phyloP scores from a whole-genome alignment of 2,888 invertebrate genomes.

The Agrochola lota region DNA sequence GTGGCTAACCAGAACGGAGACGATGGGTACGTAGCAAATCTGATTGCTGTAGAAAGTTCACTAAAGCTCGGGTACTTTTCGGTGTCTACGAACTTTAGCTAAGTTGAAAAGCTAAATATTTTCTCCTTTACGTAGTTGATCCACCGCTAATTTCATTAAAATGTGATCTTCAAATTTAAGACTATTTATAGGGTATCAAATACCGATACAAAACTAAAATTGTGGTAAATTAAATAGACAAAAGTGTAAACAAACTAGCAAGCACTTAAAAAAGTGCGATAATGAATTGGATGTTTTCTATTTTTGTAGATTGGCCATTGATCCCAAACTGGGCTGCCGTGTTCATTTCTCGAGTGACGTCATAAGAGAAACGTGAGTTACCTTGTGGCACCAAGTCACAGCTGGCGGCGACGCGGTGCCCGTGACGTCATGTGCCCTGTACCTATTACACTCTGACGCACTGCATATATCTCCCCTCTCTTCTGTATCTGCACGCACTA shows the following conservation, averaged over 20 bases:
- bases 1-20: constrained; percentile 78
- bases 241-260: constrained; percentile 19
- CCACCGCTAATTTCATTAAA: constrained; percentile 36
- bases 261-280: constrained; percentile 63
- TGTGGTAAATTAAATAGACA: constrained; percentile 1
- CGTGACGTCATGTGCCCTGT: constrained; percentile 76
- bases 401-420: constrained; percentile 73
- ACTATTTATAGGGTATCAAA: neutral
- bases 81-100: constrained; percentile 25
- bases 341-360: constrained; percentile 90
- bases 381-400: constrained; percentile 65
- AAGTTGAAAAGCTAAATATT: constrained; percentile 40
- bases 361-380: constrained; percentile 89
- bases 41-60: constrained; percentile 38
- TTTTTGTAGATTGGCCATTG: constrained; percentile 90
- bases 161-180: constrained; percentile 4
- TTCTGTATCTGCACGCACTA: constrained; percentile 41
- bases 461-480: constrained; percentile 21
- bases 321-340: constrained; percentile 89
- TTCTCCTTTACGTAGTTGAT: constrained; percentile 31
- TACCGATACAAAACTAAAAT: constrained; percentile 13
- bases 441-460: constrained; percentile 62
- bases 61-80: constrained; percentile 43
- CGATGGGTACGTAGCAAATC: constrained; percentile 78
- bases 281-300: constrained; percentile 84